Percentiles rank a stretch among this genome's conserved stretches.
Evolutionary conservation across 1,140 invertebrate genomes (phyloP).

Genomic region (Brachionus rotundiformis): DNA sequence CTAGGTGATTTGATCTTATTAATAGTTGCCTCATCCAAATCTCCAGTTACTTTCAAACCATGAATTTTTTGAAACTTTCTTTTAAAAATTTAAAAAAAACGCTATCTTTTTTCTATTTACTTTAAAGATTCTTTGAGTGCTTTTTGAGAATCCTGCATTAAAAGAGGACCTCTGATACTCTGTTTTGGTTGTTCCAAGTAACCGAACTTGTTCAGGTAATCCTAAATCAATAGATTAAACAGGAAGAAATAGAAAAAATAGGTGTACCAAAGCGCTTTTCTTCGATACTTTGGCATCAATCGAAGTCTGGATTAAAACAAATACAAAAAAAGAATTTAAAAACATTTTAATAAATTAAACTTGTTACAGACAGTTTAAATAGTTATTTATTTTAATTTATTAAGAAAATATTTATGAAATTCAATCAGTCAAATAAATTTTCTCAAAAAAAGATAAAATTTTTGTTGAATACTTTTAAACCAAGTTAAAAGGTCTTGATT

Average conservation of each 20-base stretch:
- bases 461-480: background rate
- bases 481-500: background rate
- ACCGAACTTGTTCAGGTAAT: background rate
- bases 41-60: constrained; percentile 17
- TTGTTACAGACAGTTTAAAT: background rate
- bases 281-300: background rate
- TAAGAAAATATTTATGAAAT: background rate
- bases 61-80: constrained; percentile 30
- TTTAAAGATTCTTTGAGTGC: background rate
- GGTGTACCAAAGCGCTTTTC: background rate
- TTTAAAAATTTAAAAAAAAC: background rate
- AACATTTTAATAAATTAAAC: background rate
- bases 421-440: background rate
- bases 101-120: background rate
- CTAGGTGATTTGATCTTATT: constrained; percentile 5
- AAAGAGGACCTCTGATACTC: background rate
- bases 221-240: background rate
- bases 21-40: background rate
- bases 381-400: background rate
- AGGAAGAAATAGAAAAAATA: background rate
- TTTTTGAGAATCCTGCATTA: background rate
- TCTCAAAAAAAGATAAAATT: background rate
- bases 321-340: background rate
- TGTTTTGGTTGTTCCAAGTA: background rate
- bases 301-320: background rate